Percentiles rank a stretch among this genome's conserved stretches.
Conservation (phyloP, 2,888 invertebrate genomes). For the Caenorhabditis macrosperma region DNA sequence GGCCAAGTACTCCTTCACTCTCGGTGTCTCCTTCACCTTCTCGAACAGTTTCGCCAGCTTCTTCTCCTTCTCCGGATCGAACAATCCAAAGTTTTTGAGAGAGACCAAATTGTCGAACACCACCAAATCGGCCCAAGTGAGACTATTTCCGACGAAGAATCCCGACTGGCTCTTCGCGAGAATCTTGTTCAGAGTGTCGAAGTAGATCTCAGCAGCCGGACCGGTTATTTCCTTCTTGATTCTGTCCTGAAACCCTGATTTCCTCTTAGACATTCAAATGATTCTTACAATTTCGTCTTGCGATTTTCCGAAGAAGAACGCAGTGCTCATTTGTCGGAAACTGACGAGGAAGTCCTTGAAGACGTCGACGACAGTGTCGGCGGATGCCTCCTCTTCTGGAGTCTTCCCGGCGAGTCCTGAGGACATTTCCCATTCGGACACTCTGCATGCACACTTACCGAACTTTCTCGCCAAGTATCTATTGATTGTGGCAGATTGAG, state of each 20-base stretch:
- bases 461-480: constrained; percentile 32
- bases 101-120: constrained; percentile 38
- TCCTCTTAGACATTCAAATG: too few species aligned
- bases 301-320: not conserved
- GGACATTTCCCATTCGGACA: too few species aligned
- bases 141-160: constrained; percentile 27
- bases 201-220: constrained; percentile 18
- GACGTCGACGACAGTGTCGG: constrained; percentile 26
- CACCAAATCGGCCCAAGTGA: constrained; percentile 43
- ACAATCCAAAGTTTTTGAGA: not conserved
- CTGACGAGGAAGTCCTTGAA: constrained; percentile 33
- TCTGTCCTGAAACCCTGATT: not conserved
- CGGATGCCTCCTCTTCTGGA: constrained; percentile 10
- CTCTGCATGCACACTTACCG: too few species aligned
- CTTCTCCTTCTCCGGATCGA: not conserved
- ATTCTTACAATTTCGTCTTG: not conserved
- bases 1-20: not conserved
- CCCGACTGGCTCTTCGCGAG: constrained; percentile 23
- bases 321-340: not conserved
- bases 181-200: not conserved
- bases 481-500: constrained; percentile 22
- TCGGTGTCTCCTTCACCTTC: not conserved
- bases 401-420: constrained; percentile 35
- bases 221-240: constrained; percentile 3
- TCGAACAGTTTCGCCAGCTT: not conserved